Percentiles rank a stretch among this genome's conserved stretches.
Evolutionary conservation across 2,888 invertebrate genomes (phyloP).

Genomic region (Troides helena): DNA sequence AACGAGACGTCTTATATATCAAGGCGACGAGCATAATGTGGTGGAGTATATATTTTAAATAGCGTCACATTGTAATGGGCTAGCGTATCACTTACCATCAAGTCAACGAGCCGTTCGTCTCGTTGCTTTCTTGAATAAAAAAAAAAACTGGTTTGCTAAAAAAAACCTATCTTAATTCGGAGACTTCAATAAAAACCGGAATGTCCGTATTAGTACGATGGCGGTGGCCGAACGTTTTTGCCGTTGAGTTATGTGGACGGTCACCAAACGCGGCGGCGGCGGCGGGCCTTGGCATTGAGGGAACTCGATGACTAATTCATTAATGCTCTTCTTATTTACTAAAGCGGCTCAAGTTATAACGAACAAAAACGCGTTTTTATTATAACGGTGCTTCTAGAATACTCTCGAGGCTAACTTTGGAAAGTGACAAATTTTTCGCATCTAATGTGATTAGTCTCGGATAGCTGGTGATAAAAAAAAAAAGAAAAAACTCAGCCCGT

Average conservation of each 20-base stretch:
- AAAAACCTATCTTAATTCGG: conserved; percentile 1
- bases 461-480: conserved; percentile 12
- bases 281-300: conserved; percentile 72
- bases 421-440: conserved; percentile 17
- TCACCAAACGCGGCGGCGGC: conserved; percentile 47
- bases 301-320: conserved; percentile 58
- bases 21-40: too few relatives aligned
- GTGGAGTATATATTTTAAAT: too few relatives aligned
- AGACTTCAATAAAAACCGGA: conserved; percentile 16
- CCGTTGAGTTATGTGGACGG: conserved; percentile 57
- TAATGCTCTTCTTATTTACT: conserved; percentile 26
- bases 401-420: conserved; percentile 5
- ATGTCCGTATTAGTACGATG: conserved; percentile 28
- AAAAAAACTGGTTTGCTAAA: background rate
- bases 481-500: conserved; percentile 10
- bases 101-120: too few relatives aligned
- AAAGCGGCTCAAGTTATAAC: background rate
- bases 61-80: too few relatives aligned
- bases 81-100: too few relatives aligned
- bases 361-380: conserved; percentile 6
- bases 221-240: conserved; percentile 48
- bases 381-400: conserved; percentile 11
- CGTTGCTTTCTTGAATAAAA: too few relatives aligned
- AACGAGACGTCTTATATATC: too few relatives aligned
- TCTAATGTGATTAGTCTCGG: conserved; percentile 20